Percentiles rank a stretch among this genome's conserved stretches.
Conservation (phyloP, 2,797 vertebrate genomes). For the Lacerta agilis region DNA sequence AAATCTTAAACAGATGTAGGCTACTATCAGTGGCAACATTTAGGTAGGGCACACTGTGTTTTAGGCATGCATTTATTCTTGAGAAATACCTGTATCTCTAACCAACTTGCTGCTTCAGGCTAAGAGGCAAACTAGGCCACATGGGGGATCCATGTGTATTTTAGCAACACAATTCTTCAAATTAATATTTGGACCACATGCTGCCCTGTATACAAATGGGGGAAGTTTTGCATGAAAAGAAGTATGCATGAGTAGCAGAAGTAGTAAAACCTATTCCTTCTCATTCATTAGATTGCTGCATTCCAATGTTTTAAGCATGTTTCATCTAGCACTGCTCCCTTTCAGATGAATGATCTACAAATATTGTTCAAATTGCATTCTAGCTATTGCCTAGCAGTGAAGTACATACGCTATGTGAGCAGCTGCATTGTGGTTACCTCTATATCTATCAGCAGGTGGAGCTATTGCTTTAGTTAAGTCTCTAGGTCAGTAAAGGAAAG, state of each 20-base stretch:
- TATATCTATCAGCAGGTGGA: slow-evolving; percentile 24
- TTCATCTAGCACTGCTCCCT: too few species aligned
- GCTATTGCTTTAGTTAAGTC: slow-evolving; percentile 12
- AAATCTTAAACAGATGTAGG: too few species aligned
- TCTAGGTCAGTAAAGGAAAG: neutral
- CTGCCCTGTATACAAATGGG: neutral
- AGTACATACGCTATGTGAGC: neutral
- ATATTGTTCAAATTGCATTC: neutral
- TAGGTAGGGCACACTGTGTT: neutral
- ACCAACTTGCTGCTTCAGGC: neutral
- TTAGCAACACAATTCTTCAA: neutral
- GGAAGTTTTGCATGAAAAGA: too few species aligned
- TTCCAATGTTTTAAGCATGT: too few species aligned
- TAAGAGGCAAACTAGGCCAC: neutral
- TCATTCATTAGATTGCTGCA: too few species aligned
- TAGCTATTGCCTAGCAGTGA: neutral
- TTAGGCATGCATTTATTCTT: neutral
- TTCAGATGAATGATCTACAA: neutral
- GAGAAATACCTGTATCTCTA: neutral
- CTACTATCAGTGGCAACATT: too few species aligned
- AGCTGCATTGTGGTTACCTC: neutral
- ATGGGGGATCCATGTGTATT: neutral
- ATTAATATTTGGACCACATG: neutral
- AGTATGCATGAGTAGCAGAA: too few species aligned
- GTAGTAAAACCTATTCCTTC: too few species aligned